phyloP scores from a whole-genome alignment of 2,888 invertebrate species.

The Antheraea assamensis region DNA sequence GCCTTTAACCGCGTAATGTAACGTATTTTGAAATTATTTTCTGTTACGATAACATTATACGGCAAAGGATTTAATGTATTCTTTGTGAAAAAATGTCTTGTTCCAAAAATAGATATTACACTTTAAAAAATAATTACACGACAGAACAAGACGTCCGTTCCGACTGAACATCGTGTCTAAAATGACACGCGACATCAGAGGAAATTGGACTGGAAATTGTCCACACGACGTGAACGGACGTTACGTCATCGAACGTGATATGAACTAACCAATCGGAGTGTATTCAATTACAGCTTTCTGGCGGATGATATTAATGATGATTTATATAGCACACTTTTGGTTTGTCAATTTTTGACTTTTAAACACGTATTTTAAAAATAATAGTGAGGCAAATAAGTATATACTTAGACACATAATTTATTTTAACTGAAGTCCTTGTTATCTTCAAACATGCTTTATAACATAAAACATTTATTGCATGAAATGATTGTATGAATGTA shows the following conservation, averaged over 20 bases:
- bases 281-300: constrained; percentile 62
- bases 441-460: too few relatives aligned
- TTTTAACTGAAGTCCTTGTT: neutral
- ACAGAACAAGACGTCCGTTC: constrained; percentile 33
- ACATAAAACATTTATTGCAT: too few relatives aligned
- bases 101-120: neutral
- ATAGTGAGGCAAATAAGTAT: neutral
- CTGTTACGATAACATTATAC: neutral
- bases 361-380: neutral
- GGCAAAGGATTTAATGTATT: neutral
- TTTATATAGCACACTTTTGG: neutral
- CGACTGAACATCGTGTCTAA: constrained; percentile 33
- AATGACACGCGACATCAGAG: constrained; percentile 58
- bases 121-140: constrained; percentile 20
- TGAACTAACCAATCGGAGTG: constrained; percentile 70
- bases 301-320: constrained; percentile 36
- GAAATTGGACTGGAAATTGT: constrained; percentile 76
- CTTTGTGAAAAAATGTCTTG: too few relatives aligned
- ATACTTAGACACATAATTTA: neutral
- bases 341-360: neutral
- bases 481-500: too few relatives aligned
- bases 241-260: constrained; percentile 68
- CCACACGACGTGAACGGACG: constrained; percentile 69
- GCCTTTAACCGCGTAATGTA: too few relatives aligned
- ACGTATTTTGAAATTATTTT: neutral